Evolutionary conservation across 1,140 invertebrate species (phyloP), one percentile per base, ranked within the genome.

Genomic region (Dysdera silvatica): DNA sequence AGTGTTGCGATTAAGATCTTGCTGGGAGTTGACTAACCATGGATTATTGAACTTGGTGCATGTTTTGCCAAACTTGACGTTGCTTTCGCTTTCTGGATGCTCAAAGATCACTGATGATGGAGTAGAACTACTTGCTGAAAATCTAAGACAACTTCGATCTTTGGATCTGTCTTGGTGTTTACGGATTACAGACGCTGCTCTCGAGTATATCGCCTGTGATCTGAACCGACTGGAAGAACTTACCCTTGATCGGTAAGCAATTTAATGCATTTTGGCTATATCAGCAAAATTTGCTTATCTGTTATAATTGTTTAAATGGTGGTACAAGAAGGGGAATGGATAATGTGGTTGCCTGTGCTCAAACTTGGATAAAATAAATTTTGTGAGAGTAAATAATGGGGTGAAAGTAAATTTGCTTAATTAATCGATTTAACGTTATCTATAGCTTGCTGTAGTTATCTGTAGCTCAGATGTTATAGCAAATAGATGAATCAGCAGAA

Each of bases 161-260:
- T 80, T 95, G 67, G 93, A 97, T 79, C 79, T 97, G 61, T 92
- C 90, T 67, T 97, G 94, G 94, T 96, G 93, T 81, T 89, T 91
- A 37, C 82, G 91, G 70, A 91, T 97, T 71, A 95, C 91, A 52
- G 94, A 97, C 78, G 88, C 89, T 68, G 89, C 91, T 64, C 83
- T 97, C 67, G 93, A 97, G 78, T 95, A 93, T 78, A 95, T 96
- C 71, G 93, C 94, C 66, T 96, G 94, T 80, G 94, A 97, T 80
- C 83, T 96, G 67, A 89, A 89, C 77, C 86, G 88, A 71, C 81
- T 97, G 62, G 89, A 95, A 76, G 89, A 95, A 76, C 83, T 97
- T 37, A 91, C 89, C 6, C 80, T 97, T 37, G 94, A 96, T 78
- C 87, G 92, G 92, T 95, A 78, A 77, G 78, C 1, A 43, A 45